Evolutionary conservation across 64 coral and sea anemone genomes (phyloP).

Genomic region (Montipora capricornis): DNA sequence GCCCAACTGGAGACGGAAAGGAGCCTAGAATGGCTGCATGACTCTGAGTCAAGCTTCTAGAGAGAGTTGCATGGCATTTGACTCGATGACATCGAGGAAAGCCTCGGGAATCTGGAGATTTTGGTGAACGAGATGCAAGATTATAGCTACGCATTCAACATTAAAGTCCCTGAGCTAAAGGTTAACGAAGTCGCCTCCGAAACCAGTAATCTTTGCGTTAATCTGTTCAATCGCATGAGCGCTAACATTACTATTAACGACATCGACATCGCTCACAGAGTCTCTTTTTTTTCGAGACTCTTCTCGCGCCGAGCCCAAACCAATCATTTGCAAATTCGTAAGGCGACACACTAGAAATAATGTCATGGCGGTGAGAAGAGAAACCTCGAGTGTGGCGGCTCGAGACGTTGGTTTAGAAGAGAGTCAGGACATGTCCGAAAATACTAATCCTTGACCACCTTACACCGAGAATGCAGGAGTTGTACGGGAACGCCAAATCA

Average conservation of each 20-base stretch:
- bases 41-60: not conserved
- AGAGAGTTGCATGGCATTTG: no score
- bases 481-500: no score
- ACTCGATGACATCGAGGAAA: no score
- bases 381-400: not conserved
- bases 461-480: no score
- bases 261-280: conserved; percentile 34
- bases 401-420: not conserved
- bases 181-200: conserved; percentile 15
- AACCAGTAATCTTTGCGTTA: not conserved
- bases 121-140: not conserved
- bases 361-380: not conserved
- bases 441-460: no score
- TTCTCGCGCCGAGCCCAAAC: conserved; percentile 34
- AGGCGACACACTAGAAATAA: not conserved
- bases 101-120: not conserved
- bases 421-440: no score
- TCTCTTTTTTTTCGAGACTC: conserved; percentile 24
- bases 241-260: not conserved
- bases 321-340: conserved; percentile 49
- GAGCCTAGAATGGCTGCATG: conserved; percentile 12
- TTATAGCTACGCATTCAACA: no score
- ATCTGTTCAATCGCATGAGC: not conserved
- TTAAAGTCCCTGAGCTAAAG: not conserved
- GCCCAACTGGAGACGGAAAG: conserved; percentile 2